Evolutionary conservation across 2,888 invertebrate species (phyloP).

Genomic region (Yponomeuta cagnagella): DNA sequence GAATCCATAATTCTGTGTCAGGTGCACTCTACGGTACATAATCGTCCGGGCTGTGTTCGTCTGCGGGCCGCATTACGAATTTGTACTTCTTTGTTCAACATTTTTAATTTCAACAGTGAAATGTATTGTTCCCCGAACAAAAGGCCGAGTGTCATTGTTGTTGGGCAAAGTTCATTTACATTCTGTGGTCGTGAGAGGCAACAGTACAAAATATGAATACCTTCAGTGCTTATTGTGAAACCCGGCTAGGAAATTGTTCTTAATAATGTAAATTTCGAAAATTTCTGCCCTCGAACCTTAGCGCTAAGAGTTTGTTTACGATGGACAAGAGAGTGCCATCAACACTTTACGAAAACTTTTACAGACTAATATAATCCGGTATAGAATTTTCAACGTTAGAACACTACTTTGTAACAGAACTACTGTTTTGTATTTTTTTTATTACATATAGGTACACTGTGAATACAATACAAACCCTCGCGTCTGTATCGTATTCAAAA

Average conservation of each 20-base stretch:
- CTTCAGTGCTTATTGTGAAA: constrained; percentile 67
- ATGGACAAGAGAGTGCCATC: not conserved
- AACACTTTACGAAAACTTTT: constrained; percentile 6
- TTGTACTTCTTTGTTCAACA: constrained; percentile 69
- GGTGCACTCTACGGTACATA: constrained; percentile 26
- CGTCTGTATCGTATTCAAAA: no score
- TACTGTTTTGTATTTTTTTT: no score
- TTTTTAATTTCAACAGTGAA: constrained; percentile 73
- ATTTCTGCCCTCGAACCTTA: not conserved
- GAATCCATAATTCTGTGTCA: constrained; percentile 14
- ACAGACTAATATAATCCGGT: not conserved
- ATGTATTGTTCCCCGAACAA: constrained; percentile 72
- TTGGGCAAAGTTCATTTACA: constrained; percentile 74
- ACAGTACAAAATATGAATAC: constrained; percentile 74
- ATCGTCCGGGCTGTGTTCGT: constrained; percentile 41
- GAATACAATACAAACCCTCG: no score
- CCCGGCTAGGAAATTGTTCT: constrained; percentile 24
- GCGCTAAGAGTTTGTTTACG: not conserved
- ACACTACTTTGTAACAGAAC: not conserved
- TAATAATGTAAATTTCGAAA: constrained; percentile 10
- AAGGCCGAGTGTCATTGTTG: constrained; percentile 72
- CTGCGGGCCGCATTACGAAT: constrained; percentile 65
- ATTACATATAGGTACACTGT: no score
- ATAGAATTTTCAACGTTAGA: not conserved
- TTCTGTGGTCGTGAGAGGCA: constrained; percentile 68